A percentile compares a stretch with the other conserved stretches of the same genome.
These are phyloP conservation scores for Leptopilina boulardi DNA, from an alignment of 1,140 invertebrate genomes.

Conservation along the genomic window DNA sequence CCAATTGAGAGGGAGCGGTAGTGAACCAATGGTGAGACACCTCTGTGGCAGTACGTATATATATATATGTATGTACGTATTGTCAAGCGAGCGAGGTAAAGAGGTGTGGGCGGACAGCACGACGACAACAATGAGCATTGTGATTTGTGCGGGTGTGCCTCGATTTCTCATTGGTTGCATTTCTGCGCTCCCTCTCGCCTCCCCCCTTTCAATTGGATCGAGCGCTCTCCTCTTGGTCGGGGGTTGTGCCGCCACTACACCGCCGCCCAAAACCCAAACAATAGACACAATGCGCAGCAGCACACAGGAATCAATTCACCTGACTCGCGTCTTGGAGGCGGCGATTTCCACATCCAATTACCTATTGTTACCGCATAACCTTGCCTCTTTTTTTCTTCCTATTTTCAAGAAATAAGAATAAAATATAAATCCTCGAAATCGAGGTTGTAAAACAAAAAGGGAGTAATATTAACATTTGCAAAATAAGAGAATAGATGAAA, in stretches of 20 bases:
- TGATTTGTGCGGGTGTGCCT: slow-evolving; percentile 74
- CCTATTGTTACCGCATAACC: not conserved
- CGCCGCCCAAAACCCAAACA: slow-evolving; percentile 60
- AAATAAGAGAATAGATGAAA: no score
- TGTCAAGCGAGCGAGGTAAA: slow-evolving; percentile 50
- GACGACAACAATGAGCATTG: slow-evolving; percentile 76
- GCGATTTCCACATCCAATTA: not conserved
- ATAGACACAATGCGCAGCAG: slow-evolving; percentile 73
- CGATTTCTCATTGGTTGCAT: slow-evolving; percentile 66
- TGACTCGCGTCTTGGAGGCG: slow-evolving; percentile 33
- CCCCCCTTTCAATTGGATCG: slow-evolving; percentile 54
- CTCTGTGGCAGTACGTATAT: not conserved
- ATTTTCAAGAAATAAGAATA: no score
- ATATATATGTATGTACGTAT: not conserved
- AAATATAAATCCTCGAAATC: no score
- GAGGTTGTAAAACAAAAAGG: no score
- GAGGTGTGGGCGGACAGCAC: slow-evolving; percentile 70
- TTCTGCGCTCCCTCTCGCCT: slow-evolving; percentile 62
- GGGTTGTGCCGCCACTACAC: slow-evolving; percentile 64
- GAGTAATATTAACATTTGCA: no score
- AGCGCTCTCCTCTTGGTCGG: slow-evolving; percentile 58
- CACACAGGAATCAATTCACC: slow-evolving; percentile 46
- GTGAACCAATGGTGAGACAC: slow-evolving; percentile 26
- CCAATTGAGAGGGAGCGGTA: not conserved
- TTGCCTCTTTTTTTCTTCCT: no score